Evolutionary conservation across 2,797 vertebrate genomes (phyloP).

Genomic region (Etheostoma perlongum): DNA sequence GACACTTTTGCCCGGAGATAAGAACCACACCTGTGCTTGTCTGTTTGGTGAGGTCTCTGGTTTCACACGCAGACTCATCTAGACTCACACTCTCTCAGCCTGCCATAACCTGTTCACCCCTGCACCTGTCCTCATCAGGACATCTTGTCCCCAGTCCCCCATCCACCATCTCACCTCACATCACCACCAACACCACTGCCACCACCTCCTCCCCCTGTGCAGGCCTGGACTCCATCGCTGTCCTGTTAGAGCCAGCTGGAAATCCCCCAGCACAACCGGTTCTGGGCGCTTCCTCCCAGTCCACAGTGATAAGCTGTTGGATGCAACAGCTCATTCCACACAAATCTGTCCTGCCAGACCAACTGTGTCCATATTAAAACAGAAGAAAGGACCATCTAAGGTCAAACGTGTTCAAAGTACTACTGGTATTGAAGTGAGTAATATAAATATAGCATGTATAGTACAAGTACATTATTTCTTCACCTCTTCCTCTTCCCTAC

Average conservation of each 20-base stretch:
- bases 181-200: background rate
- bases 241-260: slow-evolving; percentile 61
- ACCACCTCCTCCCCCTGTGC: slow-evolving; percentile 3
- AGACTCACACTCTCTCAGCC: slow-evolving; percentile 28
- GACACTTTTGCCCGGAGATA: slow-evolving; percentile 75
- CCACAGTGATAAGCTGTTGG: slow-evolving; percentile 27
- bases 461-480: too few species aligned
- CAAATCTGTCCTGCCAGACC: slow-evolving; percentile 33
- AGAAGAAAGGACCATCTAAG: slow-evolving; percentile 1
- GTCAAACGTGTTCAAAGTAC: slow-evolving; percentile 1
- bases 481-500: too few species aligned
- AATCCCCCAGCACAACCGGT: slow-evolving; percentile 56
- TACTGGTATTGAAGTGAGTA: slow-evolving; percentile 1
- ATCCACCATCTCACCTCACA: background rate
- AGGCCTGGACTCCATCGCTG: slow-evolving; percentile 40
- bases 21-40: slow-evolving; percentile 80
- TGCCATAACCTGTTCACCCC: slow-evolving; percentile 49
- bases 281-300: slow-evolving; percentile 37
- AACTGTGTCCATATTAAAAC: slow-evolving; percentile 11
- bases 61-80: slow-evolving; percentile 53
- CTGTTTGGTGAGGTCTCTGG: slow-evolving; percentile 61
- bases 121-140: slow-evolving; percentile 75
- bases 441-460: background rate
- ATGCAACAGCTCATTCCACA: slow-evolving; percentile 41
- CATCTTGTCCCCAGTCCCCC: slow-evolving; percentile 48